Conservation (phyloP, 2,113 vertebrate species). For the Percina caprodes region DNA sequence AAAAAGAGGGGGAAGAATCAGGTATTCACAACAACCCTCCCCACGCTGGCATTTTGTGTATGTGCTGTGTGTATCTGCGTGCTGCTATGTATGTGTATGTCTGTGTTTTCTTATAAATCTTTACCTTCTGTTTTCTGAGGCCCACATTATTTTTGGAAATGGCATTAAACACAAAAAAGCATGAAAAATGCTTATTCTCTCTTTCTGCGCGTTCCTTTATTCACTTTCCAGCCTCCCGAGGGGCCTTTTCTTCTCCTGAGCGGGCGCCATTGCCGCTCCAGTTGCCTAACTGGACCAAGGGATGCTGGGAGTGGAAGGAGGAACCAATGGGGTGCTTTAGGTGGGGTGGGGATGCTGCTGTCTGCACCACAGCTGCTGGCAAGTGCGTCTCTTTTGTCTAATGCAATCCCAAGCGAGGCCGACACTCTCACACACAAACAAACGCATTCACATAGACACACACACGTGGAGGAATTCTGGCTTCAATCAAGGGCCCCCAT, state of each 20-base stretch:
- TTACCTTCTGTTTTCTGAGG: constrained; percentile 87
- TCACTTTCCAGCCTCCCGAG: constrained; percentile 95
- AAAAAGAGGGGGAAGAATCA: constrained; percentile 95
- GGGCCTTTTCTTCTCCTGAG: constrained; percentile 87
- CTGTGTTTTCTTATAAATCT: constrained; percentile 90
- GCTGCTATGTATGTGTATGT: constrained; percentile 31
- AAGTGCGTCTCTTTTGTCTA: constrained; percentile 84
- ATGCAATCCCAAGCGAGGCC: constrained; percentile 73
- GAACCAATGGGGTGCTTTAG: constrained; percentile 77
- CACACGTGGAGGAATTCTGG: constrained; percentile 85
- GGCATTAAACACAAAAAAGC: constrained; percentile 86
- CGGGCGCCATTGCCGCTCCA: constrained; percentile 78
- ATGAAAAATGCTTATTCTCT: constrained; percentile 79
- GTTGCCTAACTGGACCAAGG: constrained; percentile 75
- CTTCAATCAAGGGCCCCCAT: constrained; percentile 72
- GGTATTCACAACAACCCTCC: constrained; percentile 96
- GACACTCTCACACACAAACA: constrained; percentile 30
- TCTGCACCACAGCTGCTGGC: constrained; percentile 80
- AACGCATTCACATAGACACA: constrained; percentile 47
- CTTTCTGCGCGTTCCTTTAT: constrained; percentile 87
- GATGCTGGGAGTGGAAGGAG: constrained; percentile 65
- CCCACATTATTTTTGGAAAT: constrained; percentile 88
- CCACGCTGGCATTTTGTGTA: constrained; percentile 91
- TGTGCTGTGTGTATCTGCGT: constrained; percentile 25
- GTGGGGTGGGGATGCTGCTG: constrained; percentile 70